Evolutionary conservation across 92 coral and sea anemone genomes (phyloP).

Genomic region (Desmophyllum pertusum): DNA sequence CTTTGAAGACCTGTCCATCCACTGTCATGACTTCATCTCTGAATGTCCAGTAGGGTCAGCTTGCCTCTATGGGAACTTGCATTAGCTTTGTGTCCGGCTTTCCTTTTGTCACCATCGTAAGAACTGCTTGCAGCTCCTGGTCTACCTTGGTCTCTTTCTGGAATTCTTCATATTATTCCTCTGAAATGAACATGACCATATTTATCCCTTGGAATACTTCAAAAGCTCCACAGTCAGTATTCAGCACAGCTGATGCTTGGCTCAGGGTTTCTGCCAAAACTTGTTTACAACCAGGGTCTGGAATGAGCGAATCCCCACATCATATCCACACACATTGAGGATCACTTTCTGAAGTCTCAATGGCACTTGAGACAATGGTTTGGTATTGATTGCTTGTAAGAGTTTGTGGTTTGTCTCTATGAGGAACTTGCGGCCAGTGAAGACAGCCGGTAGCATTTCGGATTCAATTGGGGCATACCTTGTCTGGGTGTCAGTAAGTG

Average conservation of each 20-base stretch:
- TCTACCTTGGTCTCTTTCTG: too few relatives aligned
- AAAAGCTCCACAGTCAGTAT: too few relatives aligned
- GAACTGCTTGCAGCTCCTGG: too few relatives aligned
- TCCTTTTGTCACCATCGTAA: too few relatives aligned
- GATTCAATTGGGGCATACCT: slow-evolving; percentile 33
- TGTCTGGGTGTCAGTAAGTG: slow-evolving; percentile 28
- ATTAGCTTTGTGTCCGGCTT: too few relatives aligned
- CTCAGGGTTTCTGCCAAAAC: too few relatives aligned
- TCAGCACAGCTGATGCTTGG: too few relatives aligned
- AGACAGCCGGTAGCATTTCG: slow-evolving; percentile 10
- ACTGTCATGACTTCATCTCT: slow-evolving; percentile 5
- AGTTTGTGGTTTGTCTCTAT: slow-evolving; percentile 46
- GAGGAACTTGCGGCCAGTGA: background rate
- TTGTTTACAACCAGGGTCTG: too few relatives aligned
- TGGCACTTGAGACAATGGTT: slow-evolving; percentile 30
- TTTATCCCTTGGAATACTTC: too few relatives aligned
- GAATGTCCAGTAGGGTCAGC: slow-evolving; percentile 24
- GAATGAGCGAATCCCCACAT: too few relatives aligned
- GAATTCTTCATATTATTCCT: slow-evolving; percentile 1
- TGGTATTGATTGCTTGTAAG: slow-evolving; percentile 22
- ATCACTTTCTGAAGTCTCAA: slow-evolving; percentile 43
- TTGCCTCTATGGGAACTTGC: background rate
- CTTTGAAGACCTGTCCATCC: slow-evolving; percentile 22
- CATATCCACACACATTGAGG: slow-evolving; percentile 30
- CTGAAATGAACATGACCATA: slow-evolving; percentile 8